phyloP scores from a whole-genome alignment of 2,113 vertebrate species.

The Zosterops lateralis region DNA sequence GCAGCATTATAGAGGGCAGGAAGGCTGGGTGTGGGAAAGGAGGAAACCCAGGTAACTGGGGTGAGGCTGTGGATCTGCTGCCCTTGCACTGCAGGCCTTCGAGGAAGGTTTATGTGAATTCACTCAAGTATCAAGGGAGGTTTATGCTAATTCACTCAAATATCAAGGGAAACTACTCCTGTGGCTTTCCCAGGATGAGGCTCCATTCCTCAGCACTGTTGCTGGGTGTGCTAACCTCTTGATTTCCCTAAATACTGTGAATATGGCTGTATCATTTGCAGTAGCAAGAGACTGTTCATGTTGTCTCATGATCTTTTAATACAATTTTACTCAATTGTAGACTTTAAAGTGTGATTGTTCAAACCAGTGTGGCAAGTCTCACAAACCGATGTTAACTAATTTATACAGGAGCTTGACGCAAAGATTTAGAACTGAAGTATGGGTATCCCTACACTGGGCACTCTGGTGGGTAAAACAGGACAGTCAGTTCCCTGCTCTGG shows the following conservation, averaged over 20 bases:
- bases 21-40: background rate
- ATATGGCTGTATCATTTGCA: background rate
- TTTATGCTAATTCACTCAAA: background rate
- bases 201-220: background rate
- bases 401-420: background rate
- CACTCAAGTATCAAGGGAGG: background rate
- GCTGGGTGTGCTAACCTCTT: background rate
- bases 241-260: background rate
- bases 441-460: background rate
- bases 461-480: background rate
- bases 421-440: accelerated
- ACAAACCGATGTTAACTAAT: accelerated
- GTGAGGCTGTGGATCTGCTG: background rate
- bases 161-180: background rate
- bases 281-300: background rate
- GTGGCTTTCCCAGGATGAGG: background rate
- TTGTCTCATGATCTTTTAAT: background rate
- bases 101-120: background rate
- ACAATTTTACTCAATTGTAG: background rate
- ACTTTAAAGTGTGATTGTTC: background rate
- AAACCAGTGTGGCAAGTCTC: background rate
- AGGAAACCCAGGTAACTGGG: accelerated
- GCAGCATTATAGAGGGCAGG: accelerated
- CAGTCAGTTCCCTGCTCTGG: background rate
- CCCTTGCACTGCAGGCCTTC: accelerated